Percentiles rank a stretch among this genome's conserved stretches.
Evolutionary conservation across 2,888 invertebrate species (phyloP).

Genomic region (Panopea generosa): DNA sequence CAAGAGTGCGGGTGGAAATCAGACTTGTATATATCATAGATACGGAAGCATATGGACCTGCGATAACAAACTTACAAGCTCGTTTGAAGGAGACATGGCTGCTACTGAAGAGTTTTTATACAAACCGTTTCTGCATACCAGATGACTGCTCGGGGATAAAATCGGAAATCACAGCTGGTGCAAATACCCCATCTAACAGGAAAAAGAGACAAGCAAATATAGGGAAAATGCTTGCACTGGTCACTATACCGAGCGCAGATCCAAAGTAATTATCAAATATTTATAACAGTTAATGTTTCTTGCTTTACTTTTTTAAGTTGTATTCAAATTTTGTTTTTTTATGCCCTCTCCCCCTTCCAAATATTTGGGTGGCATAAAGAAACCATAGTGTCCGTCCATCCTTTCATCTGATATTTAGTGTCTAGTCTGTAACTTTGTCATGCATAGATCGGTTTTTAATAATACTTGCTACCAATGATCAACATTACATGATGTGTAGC

Average conservation of each 20-base stretch:
- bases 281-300: too few relatives aligned
- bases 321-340: too few relatives aligned
- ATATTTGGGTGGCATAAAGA: too few relatives aligned
- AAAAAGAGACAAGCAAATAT: slow-evolving; percentile 46
- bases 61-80: slow-evolving; percentile 23
- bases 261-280: slow-evolving; percentile 24
- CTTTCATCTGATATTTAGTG: too few relatives aligned
- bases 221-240: slow-evolving; percentile 7
- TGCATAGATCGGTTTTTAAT: too few relatives aligned
- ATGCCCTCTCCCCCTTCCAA: too few relatives aligned
- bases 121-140: slow-evolving; percentile 47
- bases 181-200: neutral
- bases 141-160: slow-evolving; percentile 64
- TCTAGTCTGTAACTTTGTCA: too few relatives aligned
- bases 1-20: slow-evolving; percentile 29
- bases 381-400: too few relatives aligned
- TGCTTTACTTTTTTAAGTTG: too few relatives aligned
- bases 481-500: too few relatives aligned
- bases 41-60: slow-evolving; percentile 54
- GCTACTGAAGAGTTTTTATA: slow-evolving; percentile 16
- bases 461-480: too few relatives aligned
- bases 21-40: slow-evolving; percentile 49
- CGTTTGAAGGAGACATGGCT: slow-evolving; percentile 21
- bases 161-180: slow-evolving; percentile 52
- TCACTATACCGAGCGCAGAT: slow-evolving; percentile 34